These are phyloP conservation scores for Machimus rusticus DNA, from an alignment of 2,888 invertebrate species.

Conservation along the genomic window DNA sequence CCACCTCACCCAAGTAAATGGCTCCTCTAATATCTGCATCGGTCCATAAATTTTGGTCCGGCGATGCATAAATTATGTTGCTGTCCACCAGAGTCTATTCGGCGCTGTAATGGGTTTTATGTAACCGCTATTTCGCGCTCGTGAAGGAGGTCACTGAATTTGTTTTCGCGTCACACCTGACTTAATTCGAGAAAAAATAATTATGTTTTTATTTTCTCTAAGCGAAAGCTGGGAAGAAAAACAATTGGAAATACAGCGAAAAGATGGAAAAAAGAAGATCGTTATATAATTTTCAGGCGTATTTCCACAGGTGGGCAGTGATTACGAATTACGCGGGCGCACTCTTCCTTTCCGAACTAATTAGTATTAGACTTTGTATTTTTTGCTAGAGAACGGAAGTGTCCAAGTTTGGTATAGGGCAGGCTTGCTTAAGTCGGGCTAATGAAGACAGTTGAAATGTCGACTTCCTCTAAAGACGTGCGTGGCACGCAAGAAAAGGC, in stretches of 20 bases:
- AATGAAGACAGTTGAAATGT: neutral
- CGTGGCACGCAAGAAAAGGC: neutral
- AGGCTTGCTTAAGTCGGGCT: neutral
- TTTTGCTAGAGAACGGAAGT: neutral
- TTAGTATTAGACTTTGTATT: neutral
- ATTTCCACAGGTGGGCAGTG: neutral
- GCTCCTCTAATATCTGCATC: neutral
- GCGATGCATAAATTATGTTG: slow-evolving; percentile 23
- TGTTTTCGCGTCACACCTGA: slow-evolving; percentile 3
- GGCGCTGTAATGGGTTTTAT: neutral
- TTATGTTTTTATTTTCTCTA: neutral
- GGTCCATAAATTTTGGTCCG: slow-evolving; percentile 2
- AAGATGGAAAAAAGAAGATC: neutral
- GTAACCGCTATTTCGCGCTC: neutral
- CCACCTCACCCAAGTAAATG: neutral
- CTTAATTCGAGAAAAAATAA: neutral
- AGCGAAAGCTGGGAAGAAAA: neutral
- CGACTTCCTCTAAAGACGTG: neutral
- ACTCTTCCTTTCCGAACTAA: neutral
- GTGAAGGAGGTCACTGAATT: slow-evolving; percentile 10
- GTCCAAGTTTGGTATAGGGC: neutral
- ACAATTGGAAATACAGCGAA: neutral
- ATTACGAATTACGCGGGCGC: neutral
- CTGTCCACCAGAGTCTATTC: neutral
- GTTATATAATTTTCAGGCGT: neutral